Conservation (phyloP, 2,888 invertebrate species). For the Diploptera punctata region DNA sequence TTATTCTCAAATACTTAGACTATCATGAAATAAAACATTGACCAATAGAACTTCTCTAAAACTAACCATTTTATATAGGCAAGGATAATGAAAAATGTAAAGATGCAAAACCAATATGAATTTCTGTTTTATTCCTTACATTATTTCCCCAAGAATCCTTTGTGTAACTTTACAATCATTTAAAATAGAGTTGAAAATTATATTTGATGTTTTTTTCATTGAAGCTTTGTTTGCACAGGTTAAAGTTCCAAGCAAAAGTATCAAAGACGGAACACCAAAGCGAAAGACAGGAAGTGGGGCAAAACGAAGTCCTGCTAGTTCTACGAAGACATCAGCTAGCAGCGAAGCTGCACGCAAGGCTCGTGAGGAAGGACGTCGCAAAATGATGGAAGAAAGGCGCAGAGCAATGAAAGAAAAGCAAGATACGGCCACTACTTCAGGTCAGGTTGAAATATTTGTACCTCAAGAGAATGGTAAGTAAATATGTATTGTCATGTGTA, state of each 20-base stretch:
- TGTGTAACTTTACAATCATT: not conserved
- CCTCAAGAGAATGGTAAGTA: conserved; percentile 40
- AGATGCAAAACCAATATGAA: too few relatives aligned
- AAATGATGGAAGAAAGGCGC: conserved; percentile 79
- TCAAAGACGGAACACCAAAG: not conserved
- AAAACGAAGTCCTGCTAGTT: conserved; percentile 11
- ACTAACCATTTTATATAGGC: too few relatives aligned
- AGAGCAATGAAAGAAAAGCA: conserved; percentile 58
- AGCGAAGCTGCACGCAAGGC: conserved; percentile 51
- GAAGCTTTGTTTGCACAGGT: not conserved
- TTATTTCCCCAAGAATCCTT: not conserved
- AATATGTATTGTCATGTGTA: not conserved
- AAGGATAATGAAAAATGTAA: too few relatives aligned
- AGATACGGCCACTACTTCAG: conserved; percentile 15
- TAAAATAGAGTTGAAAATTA: too few relatives aligned
- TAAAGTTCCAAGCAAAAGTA: conserved; percentile 12
- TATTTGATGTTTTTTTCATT: not conserved
- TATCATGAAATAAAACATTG: too few relatives aligned
- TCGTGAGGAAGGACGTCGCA: conserved; percentile 70
- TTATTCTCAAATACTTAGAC: too few relatives aligned
- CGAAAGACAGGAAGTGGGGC: not conserved
- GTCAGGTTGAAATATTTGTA: conserved; percentile 39
- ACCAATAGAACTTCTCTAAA: too few relatives aligned
- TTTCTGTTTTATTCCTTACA: not conserved
- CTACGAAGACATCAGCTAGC: conserved; percentile 35